Evolutionary conservation across 2,888 invertebrate genomes (phyloP).

Genomic region (Dione vanillae): DNA sequence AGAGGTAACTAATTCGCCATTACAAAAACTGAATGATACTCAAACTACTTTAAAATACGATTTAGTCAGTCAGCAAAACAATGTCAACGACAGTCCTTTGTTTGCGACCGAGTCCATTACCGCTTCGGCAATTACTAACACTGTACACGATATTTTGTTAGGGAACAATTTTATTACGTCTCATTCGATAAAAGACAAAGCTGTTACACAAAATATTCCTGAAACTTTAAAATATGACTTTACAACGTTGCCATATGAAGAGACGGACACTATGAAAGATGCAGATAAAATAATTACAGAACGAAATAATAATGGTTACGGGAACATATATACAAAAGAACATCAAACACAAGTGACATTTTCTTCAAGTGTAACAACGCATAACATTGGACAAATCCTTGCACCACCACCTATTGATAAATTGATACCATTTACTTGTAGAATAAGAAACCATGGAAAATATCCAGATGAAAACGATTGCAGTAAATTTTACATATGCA

Average conservation of each 20-base stretch:
- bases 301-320: neutral
- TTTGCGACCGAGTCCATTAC: neutral
- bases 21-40: no score
- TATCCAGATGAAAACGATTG: slow-evolving; percentile 78
- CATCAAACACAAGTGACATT: neutral
- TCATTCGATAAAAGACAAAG: neutral
- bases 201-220: neutral
- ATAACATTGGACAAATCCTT: neutral
- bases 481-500: slow-evolving; percentile 80
- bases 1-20: neutral
- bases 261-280: neutral
- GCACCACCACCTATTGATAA: neutral
- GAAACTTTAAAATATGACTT: neutral
- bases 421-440: slow-evolving; percentile 54
- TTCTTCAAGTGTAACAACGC: neutral
- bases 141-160: neutral
- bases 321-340: neutral
- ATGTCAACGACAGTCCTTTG: neutral
- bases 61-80: neutral
- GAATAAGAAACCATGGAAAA: slow-evolving; percentile 62
- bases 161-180: neutral
- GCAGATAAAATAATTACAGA: neutral
- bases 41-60: neutral
- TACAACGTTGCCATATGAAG: neutral
- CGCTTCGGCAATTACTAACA: neutral